phyloP scores from a whole-genome alignment of 2,888 invertebrate species.

The Leptopilina syphax region DNA sequence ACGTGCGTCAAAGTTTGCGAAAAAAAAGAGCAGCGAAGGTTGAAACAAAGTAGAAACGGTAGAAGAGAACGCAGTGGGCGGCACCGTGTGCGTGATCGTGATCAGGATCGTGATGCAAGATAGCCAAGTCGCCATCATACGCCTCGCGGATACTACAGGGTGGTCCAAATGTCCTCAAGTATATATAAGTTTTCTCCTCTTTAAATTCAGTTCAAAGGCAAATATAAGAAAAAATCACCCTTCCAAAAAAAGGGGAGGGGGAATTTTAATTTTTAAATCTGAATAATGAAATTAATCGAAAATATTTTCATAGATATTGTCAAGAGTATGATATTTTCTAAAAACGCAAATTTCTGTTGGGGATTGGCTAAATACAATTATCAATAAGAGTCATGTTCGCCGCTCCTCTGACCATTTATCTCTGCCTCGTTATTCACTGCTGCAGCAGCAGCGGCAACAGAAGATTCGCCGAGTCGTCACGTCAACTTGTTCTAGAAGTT shows the following conservation, averaged over 20 bases:
- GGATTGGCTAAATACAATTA: background rate
- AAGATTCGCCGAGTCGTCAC: slow-evolving; percentile 48
- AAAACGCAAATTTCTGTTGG: too few species aligned
- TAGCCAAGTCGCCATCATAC: slow-evolving; percentile 68
- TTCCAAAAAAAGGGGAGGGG: too few species aligned
- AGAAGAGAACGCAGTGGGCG: slow-evolving; percentile 35
- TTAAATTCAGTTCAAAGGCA: slow-evolving; percentile 14
- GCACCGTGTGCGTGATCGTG: slow-evolving; percentile 54
- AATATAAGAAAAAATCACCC: too few species aligned
- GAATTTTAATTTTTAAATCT: too few species aligned
- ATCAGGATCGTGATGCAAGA: slow-evolving; percentile 71
- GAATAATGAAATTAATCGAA: too few species aligned
- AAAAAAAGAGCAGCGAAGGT: slow-evolving; percentile 33
- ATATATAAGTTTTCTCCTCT: background rate
- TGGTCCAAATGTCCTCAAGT: slow-evolving; percentile 64
- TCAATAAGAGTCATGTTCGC: slow-evolving; percentile 54
- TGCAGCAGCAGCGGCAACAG: background rate
- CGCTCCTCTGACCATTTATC: slow-evolving; percentile 53
- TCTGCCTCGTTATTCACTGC: slow-evolving; percentile 54
- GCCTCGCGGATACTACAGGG: slow-evolving; percentile 63
- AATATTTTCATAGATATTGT: too few species aligned
- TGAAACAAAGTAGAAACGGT: slow-evolving; percentile 35
- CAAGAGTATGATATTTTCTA: too few species aligned
- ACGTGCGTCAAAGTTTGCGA: slow-evolving; percentile 61
- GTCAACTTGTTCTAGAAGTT: slow-evolving; percentile 47